Conservation (phyloP, 2,888 invertebrate species). For the Pseudococcus viburni region DNA sequence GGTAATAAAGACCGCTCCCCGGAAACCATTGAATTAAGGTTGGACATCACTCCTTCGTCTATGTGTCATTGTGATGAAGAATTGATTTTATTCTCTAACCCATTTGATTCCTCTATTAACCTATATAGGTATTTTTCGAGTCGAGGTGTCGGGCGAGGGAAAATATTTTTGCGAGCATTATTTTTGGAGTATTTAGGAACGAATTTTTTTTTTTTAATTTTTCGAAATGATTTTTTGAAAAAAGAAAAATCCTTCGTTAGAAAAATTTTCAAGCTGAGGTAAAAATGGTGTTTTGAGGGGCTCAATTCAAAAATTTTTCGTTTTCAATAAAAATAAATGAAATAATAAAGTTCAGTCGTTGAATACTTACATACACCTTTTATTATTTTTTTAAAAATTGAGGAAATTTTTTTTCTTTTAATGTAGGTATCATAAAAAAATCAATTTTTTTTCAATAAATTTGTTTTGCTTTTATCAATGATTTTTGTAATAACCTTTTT, state of each 20-base stretch:
- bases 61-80: constrained; percentile 56
- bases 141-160: background rate
- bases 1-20: constrained; percentile 59
- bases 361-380: too few species aligned
- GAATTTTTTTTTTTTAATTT: too few species aligned
- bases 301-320: too few species aligned
- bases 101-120: constrained; percentile 19
- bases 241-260: too few species aligned
- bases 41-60: constrained; percentile 48
- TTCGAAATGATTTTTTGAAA: too few species aligned
- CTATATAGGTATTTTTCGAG: background rate
- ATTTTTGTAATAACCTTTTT: constrained; percentile 61
- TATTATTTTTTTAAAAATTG: too few species aligned
- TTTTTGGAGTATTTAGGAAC: too few species aligned
- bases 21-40: constrained; percentile 59
- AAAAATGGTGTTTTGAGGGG: too few species aligned
- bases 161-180: too few species aligned
- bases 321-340: too few species aligned
- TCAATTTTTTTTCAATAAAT: background rate
- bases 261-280: too few species aligned
- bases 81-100: constrained; percentile 7
- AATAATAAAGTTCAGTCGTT: too few species aligned
- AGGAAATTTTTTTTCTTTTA: background rate
- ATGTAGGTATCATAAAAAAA: background rate
- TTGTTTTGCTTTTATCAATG: background rate